A percentile compares a stretch with the other conserved stretches of the same genome.
Evolutionary conservation across 2,113 vertebrate genomes (phyloP).

Genomic region (Dolichallabes microphthalmus): DNA sequence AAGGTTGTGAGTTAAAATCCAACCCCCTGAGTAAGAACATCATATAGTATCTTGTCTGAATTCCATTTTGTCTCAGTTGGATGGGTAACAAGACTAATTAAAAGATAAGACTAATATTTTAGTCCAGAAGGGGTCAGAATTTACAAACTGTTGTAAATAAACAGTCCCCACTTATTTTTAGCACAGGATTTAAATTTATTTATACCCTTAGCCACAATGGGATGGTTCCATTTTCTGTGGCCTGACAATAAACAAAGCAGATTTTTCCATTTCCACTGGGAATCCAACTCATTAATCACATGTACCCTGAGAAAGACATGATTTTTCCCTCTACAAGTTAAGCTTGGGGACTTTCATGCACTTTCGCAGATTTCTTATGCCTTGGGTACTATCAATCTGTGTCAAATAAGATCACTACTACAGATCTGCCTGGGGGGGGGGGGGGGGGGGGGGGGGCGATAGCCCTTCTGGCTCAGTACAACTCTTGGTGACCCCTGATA

Average conservation of each 20-base stretch:
- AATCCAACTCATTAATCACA: slow-evolving; percentile 8
- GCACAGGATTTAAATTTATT: not conserved
- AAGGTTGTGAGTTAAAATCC: not conserved
- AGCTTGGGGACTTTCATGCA: slow-evolving; percentile 34
- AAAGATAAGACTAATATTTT: not conserved
- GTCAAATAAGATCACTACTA: not conserved
- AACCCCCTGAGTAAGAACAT: not conserved
- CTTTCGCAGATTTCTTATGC: slow-evolving; percentile 22
- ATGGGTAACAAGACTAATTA: not conserved
- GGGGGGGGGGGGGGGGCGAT: not conserved
- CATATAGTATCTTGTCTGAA: not conserved
- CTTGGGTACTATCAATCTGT: slow-evolving; percentile 16
- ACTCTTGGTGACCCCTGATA: not conserved
- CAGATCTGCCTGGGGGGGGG: not conserved
- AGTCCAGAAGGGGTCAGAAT: not conserved
- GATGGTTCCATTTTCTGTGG: slow-evolving; percentile 5
- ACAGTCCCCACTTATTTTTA: not conserved
- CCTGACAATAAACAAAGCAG: slow-evolving; percentile 11
- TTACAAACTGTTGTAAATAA: not conserved
- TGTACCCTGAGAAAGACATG: slow-evolving; percentile 27
- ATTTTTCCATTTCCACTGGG: slow-evolving; percentile 19
- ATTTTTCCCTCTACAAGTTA: not conserved
- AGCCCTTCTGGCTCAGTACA: not conserved
- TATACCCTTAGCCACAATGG: not conserved
- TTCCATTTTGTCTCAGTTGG: not conserved